Evolutionary conservation across 2,888 invertebrate species (phyloP).

Genomic region (Eremobia ochroleuca): DNA sequence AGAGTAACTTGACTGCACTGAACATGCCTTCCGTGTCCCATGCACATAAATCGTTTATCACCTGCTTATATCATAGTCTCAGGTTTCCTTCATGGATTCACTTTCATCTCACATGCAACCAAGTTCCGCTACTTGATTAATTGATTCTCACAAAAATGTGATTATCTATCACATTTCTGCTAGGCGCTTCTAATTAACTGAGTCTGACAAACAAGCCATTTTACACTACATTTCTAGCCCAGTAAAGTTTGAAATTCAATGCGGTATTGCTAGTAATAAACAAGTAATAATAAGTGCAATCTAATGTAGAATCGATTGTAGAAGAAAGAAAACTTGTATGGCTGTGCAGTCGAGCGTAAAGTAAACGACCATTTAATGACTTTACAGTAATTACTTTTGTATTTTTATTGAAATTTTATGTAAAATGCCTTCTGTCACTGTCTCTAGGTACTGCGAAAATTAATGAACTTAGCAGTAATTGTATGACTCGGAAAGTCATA

Average conservation of each 20-base stretch:
- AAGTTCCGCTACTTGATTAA: slow-evolving; percentile 46
- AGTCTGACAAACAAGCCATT: neutral
- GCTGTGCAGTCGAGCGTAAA: slow-evolving; percentile 19
- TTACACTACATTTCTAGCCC: neutral
- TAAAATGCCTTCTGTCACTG: neutral
- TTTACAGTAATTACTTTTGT: neutral
- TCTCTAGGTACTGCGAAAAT: slow-evolving; percentile 9
- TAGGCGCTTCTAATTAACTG: neutral
- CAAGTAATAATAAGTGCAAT: slow-evolving; percentile 36
- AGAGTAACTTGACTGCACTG: neutral
- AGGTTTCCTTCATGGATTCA: slow-evolving; percentile 25
- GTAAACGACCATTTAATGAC: neutral
- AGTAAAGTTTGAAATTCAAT: neutral
- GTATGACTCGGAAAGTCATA: neutral
- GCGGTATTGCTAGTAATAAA: neutral
- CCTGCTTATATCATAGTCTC: slow-evolving; percentile 16
- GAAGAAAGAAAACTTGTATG: slow-evolving; percentile 1
- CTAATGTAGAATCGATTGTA: slow-evolving; percentile 7
- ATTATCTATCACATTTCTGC: slow-evolving; percentile 21
- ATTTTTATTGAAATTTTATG: slow-evolving; percentile 5
- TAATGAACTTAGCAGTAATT: neutral
- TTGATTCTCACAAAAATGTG: slow-evolving; percentile 44
- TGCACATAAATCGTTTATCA: slow-evolving; percentile 2
- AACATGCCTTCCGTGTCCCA: slow-evolving; percentile 1
- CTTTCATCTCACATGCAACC: slow-evolving; percentile 47